A percentile compares a stretch with the other conserved stretches of the same genome.
Evolutionary conservation across 2,888 invertebrate species (phyloP).

Genomic region (Polymixis lichenea): DNA sequence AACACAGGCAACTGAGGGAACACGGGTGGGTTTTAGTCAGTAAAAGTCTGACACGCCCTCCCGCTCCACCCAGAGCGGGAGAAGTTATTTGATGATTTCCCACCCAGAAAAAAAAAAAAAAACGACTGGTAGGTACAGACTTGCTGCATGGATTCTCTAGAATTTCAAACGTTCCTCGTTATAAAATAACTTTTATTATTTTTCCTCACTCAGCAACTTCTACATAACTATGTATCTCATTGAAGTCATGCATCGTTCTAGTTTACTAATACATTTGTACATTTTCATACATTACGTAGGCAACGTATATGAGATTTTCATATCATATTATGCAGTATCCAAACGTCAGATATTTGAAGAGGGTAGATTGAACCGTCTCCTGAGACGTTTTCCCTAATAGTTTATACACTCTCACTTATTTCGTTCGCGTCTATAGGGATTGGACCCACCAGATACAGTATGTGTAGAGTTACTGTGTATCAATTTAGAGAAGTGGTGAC

Average conservation of each 20-base stretch:
- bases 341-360: conserved; percentile 70
- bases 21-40: too few relatives aligned
- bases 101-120: too few relatives aligned
- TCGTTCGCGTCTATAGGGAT: conserved; percentile 17
- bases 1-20: too few relatives aligned
- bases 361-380: conserved; percentile 67
- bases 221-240: not conserved
- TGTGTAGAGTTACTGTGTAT: not conserved
- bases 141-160: not conserved
- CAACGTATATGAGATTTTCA: conserved; percentile 50
- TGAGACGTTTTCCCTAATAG: conserved; percentile 59
- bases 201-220: not conserved
- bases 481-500: not conserved
- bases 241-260: conserved; percentile 10
- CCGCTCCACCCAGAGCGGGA: too few relatives aligned
- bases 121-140: not conserved
- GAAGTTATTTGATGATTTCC: too few relatives aligned
- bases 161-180: not conserved
- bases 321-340: conserved; percentile 61
- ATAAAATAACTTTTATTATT: not conserved
- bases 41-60: too few relatives aligned
- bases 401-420: conserved; percentile 45
- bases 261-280: conserved; percentile 26
- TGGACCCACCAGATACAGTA: conserved; percentile 12
- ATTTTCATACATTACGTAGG: conserved; percentile 17